Evolutionary conservation across 2,113 vertebrate species (phyloP), one percentile per base, ranked within the genome.

Genomic region (Podilymbus podiceps): DNA sequence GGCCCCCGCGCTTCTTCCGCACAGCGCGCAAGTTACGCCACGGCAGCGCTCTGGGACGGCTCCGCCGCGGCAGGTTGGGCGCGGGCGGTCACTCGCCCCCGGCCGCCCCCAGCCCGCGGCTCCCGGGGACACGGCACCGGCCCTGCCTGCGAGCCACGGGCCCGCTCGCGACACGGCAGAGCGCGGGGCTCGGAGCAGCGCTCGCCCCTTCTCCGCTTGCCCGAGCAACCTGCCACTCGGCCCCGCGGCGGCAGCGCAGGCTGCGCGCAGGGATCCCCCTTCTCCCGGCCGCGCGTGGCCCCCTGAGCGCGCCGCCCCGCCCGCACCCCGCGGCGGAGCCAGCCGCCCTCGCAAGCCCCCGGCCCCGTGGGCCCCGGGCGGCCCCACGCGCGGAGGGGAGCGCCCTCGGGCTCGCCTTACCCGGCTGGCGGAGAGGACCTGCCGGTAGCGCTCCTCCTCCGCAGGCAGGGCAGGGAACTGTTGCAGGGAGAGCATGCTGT

Each of bases 401-500:
- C 30, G 12, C 77, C 46, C 35, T 7, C 8, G 33, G 35, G 40
- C 8, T 85, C 25, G 11, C 25, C 98, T 98, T 98, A 98, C 98
- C 98, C 47, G 91, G 92, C 56, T 75, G 24, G 85, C 50, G 63
- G 80, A 78, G 73, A 92, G 60, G 66, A 97, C 97, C 62, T 92
- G 95, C 58, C 93, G 76, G 97, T 91, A 96, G 94, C 88, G 96
- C 95, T 98, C 97, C 64, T 96, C 96, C 71, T 94, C 97, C 27
- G 88, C 90, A 23, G 97, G 85, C 33, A 97, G 95, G 55, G 91
- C 94, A 56, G 96, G 81, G 78, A 98, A 88, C 95, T 92, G 98
- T 52, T 98, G 98, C 69, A 86, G 49, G 77, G 97, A 97, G 64
- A 97, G 85, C 98, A 98, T 98, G 91, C 46, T 94, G 71, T 25